These are phyloP conservation scores for Pseudochromis fuscus DNA, from an alignment of 2,797 vertebrate species.

Conservation along the genomic window DNA sequence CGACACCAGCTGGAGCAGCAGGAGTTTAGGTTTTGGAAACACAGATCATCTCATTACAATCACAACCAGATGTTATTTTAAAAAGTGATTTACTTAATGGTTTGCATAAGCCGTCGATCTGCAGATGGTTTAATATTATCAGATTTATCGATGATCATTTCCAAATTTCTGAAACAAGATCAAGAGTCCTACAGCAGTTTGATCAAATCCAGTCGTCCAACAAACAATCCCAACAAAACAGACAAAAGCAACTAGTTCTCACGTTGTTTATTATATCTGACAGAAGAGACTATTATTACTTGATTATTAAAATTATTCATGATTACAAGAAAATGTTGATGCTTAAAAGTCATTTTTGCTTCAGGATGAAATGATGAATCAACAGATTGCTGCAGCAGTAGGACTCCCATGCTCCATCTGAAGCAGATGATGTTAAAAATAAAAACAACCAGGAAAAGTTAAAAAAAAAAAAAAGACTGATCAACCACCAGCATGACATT, in stretches of 20 bases:
- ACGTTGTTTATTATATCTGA: neutral
- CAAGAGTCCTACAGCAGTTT: neutral
- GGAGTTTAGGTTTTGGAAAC: neutral
- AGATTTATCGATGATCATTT: too few relatives aligned
- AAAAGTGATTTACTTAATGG: neutral
- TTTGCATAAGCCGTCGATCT: neutral
- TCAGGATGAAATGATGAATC: neutral
- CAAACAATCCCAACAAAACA: neutral
- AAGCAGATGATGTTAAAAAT: conserved; percentile 25
- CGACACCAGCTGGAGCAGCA: neutral
- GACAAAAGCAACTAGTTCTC: neutral
- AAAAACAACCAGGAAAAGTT: conserved; percentile 6
- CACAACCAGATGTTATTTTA: neutral
- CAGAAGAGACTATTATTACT: too few relatives aligned
- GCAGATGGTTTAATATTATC: neutral
- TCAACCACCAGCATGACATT: conserved; percentile 64
- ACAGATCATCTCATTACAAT: neutral
- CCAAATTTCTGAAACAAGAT: too few relatives aligned
- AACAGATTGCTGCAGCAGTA: neutral
- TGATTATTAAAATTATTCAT: neutral
- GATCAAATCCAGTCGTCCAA: neutral
- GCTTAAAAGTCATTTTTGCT: neutral
- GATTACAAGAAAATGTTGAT: neutral
- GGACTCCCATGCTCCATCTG: conserved; percentile 8
- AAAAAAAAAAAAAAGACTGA: conserved; percentile 25